Base-by-base conservation (phyloP, 2,113 vertebrate genomes). In the Pterophyllum scalare region DNA sequence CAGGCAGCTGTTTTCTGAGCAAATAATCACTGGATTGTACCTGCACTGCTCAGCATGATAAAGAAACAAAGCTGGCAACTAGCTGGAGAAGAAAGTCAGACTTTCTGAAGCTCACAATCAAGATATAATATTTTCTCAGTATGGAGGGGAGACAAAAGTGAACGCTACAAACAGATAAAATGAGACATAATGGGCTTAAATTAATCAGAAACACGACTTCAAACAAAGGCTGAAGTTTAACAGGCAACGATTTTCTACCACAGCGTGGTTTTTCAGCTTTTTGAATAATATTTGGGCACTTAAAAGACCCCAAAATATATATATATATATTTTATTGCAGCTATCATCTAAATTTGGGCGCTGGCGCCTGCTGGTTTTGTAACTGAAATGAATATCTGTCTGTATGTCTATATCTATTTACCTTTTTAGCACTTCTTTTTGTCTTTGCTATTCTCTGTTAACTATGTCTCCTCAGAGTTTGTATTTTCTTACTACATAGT, bases 341-440 rank as follows among this genome's bases (percentile, higher is more conserved):
- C 22, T 60, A 38, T 4, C 49, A 77, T 59, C 7, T n/a, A n/a
- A 20, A 49, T 57, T 6, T 56, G 75, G 79, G 77, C 7, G 54
- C 85, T 86, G 83, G 87, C 11, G 28, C 81, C 82, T 86, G 79
- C 49, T 79, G 43, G 22, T 56, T 22, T 65, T 31, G 59, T 33
- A 52, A 24, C 22, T 56, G 1, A 81, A 59, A 77, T 60, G 0
- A 76, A 81, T 33, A 67, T 26, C 60, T 20, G 19, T 79, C 28
- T 65, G 6, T 49, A 19, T 56, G 20, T 77, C 24, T 77, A 28
- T 28, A 28, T 28, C 28, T 59, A 33, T 57, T 75, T 43, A 22
- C 59, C 77, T 75, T 80, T 28, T 22, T 57, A 72, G 52, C 43
- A 54, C 6, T 33, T 35, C 31, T 52, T 38, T 72, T 54, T 72